Conservation (phyloP, 2,113 vertebrate species). For the Anhinga rufa region DNA sequence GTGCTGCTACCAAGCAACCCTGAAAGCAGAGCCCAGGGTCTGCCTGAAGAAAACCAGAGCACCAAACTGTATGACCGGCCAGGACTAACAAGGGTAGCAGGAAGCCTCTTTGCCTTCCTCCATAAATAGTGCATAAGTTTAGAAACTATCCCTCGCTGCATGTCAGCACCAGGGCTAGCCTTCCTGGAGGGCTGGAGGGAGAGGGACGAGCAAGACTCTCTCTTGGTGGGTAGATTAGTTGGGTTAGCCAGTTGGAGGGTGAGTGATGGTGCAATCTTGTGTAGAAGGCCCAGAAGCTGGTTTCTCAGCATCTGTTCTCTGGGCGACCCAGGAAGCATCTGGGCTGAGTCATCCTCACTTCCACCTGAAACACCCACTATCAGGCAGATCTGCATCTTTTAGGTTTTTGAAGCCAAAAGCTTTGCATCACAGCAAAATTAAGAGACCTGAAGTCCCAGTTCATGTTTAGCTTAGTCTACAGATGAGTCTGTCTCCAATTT, state of each 20-base stretch:
- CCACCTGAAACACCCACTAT: neutral
- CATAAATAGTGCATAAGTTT: accelerated
- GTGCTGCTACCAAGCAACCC: neutral
- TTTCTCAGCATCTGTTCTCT: neutral
- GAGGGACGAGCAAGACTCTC: neutral
- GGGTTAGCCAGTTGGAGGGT: neutral
- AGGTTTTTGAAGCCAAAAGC: neutral
- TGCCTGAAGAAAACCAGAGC: neutral
- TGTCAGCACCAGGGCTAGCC: neutral
- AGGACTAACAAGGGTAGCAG: neutral
- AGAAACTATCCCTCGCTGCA: neutral
- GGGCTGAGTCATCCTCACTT: neutral
- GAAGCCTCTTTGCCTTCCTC: neutral
- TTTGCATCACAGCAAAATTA: neutral
- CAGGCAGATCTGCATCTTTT: neutral
- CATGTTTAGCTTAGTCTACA: neutral
- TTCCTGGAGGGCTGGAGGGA: neutral
- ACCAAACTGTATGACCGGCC: neutral
- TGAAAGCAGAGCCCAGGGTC: neutral
- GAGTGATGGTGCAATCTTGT: neutral
- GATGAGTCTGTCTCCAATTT: neutral
- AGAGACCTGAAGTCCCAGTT: neutral
- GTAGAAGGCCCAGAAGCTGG: neutral
- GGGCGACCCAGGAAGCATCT: neutral
- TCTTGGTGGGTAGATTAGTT: neutral